A percentile compares a stretch with the other conserved stretches of the same genome.
phyloP scores from a whole-genome alignment of 2,113 vertebrate genomes.

The Alces alces region DNA sequence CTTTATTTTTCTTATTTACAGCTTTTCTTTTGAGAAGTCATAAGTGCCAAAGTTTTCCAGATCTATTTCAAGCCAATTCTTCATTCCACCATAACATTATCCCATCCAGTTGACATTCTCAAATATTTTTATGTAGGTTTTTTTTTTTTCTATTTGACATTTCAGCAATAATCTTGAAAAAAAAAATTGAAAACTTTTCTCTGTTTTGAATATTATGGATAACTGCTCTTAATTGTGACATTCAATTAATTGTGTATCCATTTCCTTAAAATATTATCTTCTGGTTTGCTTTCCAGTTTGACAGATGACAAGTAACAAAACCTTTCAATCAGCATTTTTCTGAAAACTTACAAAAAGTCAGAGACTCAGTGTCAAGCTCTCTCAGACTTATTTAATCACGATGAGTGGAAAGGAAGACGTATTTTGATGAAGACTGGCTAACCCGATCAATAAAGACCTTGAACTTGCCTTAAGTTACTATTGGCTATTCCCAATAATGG shows the following conservation, averaged over 20 bases:
- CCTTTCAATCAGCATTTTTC: conserved; percentile 79
- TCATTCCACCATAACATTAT: not conserved
- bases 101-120: not conserved
- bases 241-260: conserved; percentile 15
- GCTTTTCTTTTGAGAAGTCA: not conserved
- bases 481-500: conserved; percentile 81
- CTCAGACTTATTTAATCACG: conserved; percentile 90
- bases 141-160: not conserved
- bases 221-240: not conserved
- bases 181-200: not conserved
- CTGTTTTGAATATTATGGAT: not conserved
- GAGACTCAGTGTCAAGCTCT: conserved; percentile 80
- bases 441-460: conserved; percentile 92
- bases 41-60: not conserved
- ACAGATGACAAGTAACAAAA: conserved; percentile 65
- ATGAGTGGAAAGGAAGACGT: conserved; percentile 85
- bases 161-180: not conserved
- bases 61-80: not conserved
- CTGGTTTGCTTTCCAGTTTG: conserved; percentile 61
- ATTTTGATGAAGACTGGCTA: conserved; percentile 90
- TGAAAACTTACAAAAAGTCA: conserved; percentile 77
- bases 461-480: conserved; percentile 89
- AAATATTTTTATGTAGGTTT: not conserved
- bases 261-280: conserved; percentile 51
- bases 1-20: not conserved